Base-by-base conservation (phyloP, 2,888 invertebrate species). In the Drosophila siamana region DNA sequence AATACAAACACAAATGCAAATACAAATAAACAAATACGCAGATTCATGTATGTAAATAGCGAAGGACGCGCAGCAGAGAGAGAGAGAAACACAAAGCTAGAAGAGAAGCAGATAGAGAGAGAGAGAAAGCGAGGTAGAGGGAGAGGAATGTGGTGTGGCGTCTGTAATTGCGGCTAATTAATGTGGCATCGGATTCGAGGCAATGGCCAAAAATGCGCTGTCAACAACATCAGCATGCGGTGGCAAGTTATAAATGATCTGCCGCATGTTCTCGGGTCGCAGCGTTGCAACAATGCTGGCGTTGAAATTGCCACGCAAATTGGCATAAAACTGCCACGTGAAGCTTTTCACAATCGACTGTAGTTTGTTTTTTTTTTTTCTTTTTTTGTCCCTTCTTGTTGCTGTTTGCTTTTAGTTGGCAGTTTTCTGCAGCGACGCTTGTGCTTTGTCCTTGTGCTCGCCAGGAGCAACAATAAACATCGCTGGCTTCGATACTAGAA, bases 111-210 rank as follows among this genome's bases (percentile, higher is more conserved):
- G 43, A 3, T 15, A 11, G 38, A 28, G 11, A 5, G 8, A 28
- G 13, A 2, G 38, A 5, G 16, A 8, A 15, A 4, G 41, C 3
- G 22, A 16, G 16, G 8, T 5, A 9, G 30, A 13, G 33, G 0
- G 11, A 15, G 4, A 33, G 22, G 13, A 19, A 16, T n/a, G n/a
- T n/a, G n/a, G 24, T 15, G 13, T 9, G 9, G 16, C 9, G 50
- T 41, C 1, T 46, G 48, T 81, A 66, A 74, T 70, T 76, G 76
- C 56, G 52, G 62, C 73, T 76, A 86, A 83, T 86, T 76, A 73
- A 69, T 77, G 79, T 50, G 60, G 67, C 71, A 82, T 71, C 57
- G 54, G 65, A 55, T 70, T 55, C 47, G 52, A 60, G 44, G 33
- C 61, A 67, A 44, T 50, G 16, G 15, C 26, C 44, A 47, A 69